These are phyloP conservation scores for Heliconius nattereri DNA, from an alignment of 1,140 invertebrate genomes.

Conservation along the genomic window DNA sequence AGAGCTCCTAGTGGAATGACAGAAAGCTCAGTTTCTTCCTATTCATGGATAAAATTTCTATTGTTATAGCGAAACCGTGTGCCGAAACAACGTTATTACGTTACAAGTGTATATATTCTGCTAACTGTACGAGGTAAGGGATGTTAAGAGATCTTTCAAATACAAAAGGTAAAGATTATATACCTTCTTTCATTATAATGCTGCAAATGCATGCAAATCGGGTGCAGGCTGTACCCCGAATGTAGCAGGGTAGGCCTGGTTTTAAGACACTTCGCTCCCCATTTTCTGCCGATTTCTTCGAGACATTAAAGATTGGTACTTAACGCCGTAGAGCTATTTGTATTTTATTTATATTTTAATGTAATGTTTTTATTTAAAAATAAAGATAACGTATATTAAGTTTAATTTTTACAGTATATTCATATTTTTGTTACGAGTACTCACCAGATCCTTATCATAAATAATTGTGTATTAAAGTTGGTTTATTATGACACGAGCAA, in stretches of 20 bases:
- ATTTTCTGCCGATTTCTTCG: too few relatives aligned
- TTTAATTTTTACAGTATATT: neutral
- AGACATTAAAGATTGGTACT: too few relatives aligned
- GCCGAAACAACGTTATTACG: neutral
- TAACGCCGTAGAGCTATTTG: too few relatives aligned
- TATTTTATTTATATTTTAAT: too few relatives aligned
- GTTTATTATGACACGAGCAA: neutral
- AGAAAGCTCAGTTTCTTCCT: neutral
- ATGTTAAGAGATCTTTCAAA: neutral
- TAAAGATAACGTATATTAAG: too few relatives aligned
- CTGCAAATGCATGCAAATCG: too few relatives aligned
- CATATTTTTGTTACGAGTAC: neutral
- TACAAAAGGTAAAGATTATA: neutral
- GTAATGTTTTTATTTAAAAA: neutral
- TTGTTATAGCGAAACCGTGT: neutral
- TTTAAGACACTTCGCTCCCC: too few relatives aligned
- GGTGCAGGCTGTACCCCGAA: too few relatives aligned
- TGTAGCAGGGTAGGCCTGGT: too few relatives aligned
- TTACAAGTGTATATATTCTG: neutral
- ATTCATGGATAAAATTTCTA: neutral
- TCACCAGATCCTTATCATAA: neutral
- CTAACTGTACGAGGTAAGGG: neutral
- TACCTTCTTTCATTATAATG: too few relatives aligned
- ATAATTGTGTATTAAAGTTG: neutral
- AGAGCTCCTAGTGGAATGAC: conserved; percentile 15